These are phyloP conservation scores for Amblyopsis hoosieri DNA, from an alignment of 2,797 vertebrate genomes.

Conservation along the genomic window DNA sequence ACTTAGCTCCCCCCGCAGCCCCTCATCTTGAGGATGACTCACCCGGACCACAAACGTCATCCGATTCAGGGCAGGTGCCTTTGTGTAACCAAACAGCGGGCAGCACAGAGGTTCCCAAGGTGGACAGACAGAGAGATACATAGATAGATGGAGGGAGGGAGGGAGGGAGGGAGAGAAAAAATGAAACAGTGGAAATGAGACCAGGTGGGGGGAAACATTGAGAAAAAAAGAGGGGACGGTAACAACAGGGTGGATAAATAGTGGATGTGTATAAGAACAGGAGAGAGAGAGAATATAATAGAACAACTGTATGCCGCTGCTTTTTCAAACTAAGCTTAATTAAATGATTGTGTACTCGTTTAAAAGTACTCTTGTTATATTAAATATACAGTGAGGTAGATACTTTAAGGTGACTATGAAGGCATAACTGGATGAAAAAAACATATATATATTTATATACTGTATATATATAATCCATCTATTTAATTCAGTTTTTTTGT, in stretches of 20 bases:
- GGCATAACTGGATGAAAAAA: not conserved
- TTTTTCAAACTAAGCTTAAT: too few relatives aligned
- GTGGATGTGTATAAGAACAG: too few relatives aligned
- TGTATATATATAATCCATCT: too few relatives aligned
- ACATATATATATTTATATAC: too few relatives aligned
- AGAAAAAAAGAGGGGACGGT: not conserved
- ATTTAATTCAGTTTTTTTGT: not conserved
- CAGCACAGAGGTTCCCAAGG: constrained; percentile 6
- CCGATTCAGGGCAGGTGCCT: constrained; percentile 45
- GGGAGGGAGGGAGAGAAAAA: not conserved
- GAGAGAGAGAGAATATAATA: too few relatives aligned
- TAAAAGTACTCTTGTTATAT: not conserved
- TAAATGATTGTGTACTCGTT: too few relatives aligned
- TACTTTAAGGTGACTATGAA: not conserved
- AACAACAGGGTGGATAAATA: not conserved
- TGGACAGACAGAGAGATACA: not conserved
- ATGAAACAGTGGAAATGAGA: not conserved
- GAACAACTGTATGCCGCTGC: too few relatives aligned
- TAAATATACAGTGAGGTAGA: not conserved
- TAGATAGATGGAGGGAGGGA: not conserved
- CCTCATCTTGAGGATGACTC: constrained; percentile 54
- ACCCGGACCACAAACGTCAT: constrained; percentile 55
- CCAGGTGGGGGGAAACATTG: not conserved
- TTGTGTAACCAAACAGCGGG: constrained; percentile 30
- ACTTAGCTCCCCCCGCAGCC: constrained; percentile 34